Evolutionary conservation across 2,113 vertebrate species (phyloP).

Genomic region (Ammospiza nelsoni): DNA sequence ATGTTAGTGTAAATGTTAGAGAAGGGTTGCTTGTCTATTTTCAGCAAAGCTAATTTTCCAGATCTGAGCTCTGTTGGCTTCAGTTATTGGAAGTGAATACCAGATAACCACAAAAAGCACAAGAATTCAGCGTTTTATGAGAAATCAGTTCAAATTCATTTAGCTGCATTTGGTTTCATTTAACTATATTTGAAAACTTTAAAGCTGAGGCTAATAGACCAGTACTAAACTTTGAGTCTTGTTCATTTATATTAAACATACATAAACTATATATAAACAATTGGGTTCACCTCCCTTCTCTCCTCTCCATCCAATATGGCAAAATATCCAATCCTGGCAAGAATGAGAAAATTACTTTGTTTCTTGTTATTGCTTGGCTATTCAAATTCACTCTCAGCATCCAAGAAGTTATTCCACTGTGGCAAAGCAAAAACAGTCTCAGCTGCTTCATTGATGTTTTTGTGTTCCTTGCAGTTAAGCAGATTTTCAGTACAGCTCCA

Average conservation of each 20-base stretch:
- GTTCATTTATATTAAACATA: not conserved
- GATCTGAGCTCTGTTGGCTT: slow-evolving; percentile 19
- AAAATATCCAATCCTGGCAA: not conserved
- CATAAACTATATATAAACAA: not conserved
- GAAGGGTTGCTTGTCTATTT: slow-evolving; percentile 38
- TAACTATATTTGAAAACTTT: slow-evolving; percentile 47
- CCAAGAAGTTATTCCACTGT: not conserved
- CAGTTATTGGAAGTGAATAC: slow-evolving; percentile 17
- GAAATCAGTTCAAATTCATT: slow-evolving; percentile 24
- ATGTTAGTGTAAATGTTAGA: slow-evolving; percentile 15
- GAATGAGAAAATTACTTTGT: not conserved
- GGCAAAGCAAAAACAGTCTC: not conserved
- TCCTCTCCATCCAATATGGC: not conserved
- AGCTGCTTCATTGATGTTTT: not conserved
- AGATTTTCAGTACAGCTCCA: not conserved
- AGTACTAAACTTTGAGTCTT: not conserved
- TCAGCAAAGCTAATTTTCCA: slow-evolving; percentile 41
- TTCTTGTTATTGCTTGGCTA: not conserved
- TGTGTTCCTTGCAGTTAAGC: not conserved
- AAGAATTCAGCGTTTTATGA: slow-evolving; percentile 54
- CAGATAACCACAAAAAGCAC: slow-evolving; percentile 43
- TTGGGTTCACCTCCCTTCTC: not conserved
- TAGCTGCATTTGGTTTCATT: slow-evolving; percentile 49
- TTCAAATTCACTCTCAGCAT: not conserved
- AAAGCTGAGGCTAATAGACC: not conserved